A percentile compares a stretch with the other conserved stretches of the same genome.
phyloP scores from a whole-genome alignment of 2,797 vertebrate species.

The Sciurus vulgaris region DNA sequence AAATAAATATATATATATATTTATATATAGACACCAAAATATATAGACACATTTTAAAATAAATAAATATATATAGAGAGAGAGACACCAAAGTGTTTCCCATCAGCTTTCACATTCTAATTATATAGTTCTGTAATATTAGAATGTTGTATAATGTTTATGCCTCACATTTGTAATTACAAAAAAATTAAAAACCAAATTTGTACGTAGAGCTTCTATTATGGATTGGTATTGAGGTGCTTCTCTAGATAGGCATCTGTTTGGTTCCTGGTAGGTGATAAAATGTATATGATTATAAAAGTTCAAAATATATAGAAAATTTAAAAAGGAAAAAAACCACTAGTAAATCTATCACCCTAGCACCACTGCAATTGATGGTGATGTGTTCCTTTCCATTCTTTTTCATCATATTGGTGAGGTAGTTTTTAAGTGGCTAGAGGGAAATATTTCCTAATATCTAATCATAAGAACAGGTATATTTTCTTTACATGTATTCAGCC shows the following conservation, averaged over 20 bases:
- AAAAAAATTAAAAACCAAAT: neutral
- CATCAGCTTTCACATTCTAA: neutral
- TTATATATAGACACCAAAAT: too few species aligned
- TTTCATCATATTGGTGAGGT: neutral
- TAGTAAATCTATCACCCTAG: neutral
- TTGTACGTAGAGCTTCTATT: neutral
- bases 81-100: neutral
- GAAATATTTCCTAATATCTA: neutral
- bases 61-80: too few species aligned
- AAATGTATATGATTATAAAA: neutral
- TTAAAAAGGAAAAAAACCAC: neutral
- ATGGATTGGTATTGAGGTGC: neutral
- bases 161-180: neutral
- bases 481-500: neutral
- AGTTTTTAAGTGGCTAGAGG: conserved; percentile 12
- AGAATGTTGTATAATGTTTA: neutral
- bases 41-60: too few species aligned
- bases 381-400: neutral
- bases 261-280: neutral
- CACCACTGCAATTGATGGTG: neutral
- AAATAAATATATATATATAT: neutral
- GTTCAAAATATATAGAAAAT: neutral
- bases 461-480: neutral
- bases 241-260: neutral
- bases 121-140: neutral